Evolutionary conservation across 2,113 vertebrate species (phyloP), one percentile per base, ranked within the genome.

Genomic region (Prolemur simus): DNA sequence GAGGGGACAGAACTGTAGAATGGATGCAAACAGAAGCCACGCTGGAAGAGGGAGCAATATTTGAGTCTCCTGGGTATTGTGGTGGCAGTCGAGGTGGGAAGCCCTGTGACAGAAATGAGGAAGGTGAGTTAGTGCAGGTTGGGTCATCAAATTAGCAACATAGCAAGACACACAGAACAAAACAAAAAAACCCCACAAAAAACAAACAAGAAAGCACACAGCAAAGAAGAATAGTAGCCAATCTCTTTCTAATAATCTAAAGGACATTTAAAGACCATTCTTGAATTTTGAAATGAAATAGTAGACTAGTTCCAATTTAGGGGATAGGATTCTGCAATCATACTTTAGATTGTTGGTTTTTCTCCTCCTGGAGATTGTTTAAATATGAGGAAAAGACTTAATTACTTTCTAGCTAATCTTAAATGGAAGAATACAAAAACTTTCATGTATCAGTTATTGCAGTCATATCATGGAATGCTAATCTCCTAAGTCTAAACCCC

Each of bases 21-120:
- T 98, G 98, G 92, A 98, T 25, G 97, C 98, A 98, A 98, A 97
- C 98, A 98, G 99, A 98, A 95, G 98, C 98, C 98, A 98, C 97
- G 37, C 94, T 98, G 92, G 99, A 98, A 89, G 98, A 98, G 64
- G 98, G 96, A 89, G 96, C 96, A 87, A 95, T 97, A 25, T 25
- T 98, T 3, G 98, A 97, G 83, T 99, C 99, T 94, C 98, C 98
- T n/a, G 98, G 94, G 96, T 98, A 99, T 0, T 98, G 98, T 66
- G 98, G 89, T 0, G 98, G 89, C 84, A 98, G 97, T 95, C 97
- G 98, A 97, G 99, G 60, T 2, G 98, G 97, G 91, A 99, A 99
- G 45, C 98, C 98, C 99, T 99, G 90, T 0, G 98, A 98, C 0
- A 98, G 96, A 98, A 98, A 98, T 0, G 45, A 98, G 87, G 95